phyloP scores from a whole-genome alignment of 2,797 vertebrate genomes.

The Margarornis squamiger region DNA sequence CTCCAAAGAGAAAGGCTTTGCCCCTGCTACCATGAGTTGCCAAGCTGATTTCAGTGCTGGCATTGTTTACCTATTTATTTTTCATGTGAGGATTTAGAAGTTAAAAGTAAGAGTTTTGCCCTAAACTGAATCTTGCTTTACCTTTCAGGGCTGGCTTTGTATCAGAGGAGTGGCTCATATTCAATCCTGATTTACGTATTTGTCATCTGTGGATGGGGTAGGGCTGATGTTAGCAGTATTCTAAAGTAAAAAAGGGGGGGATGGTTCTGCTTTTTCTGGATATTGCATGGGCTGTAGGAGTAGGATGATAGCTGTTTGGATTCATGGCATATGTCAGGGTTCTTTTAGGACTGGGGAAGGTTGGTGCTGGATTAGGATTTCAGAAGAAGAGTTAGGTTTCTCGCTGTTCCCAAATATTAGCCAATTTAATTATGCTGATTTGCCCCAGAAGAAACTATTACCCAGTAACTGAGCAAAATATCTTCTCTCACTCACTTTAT shows the following conservation, averaged over 20 bases:
- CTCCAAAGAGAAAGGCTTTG: neutral
- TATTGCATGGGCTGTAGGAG: neutral
- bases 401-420: neutral
- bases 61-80: neutral
- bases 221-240: neutral
- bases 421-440: neutral
- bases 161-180: neutral
- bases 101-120: neutral
- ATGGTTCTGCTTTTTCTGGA: neutral
- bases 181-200: neutral
- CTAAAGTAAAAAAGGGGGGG: neutral
- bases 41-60: neutral
- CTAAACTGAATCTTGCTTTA: neutral
- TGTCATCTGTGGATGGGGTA: neutral
- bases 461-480: neutral
- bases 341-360: neutral
- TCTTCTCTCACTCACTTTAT: slow-evolving; percentile 55
- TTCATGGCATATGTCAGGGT: neutral
- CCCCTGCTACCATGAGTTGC: neutral
- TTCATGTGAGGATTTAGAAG: neutral
- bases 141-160: neutral
- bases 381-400: neutral
- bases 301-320: neutral
- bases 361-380: neutral
- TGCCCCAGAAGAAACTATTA: neutral